A percentile compares a stretch with the other conserved stretches of the same genome.
Evolutionary conservation across 2,888 invertebrate genomes (phyloP).

Genomic region (Nowickia ferox): DNA sequence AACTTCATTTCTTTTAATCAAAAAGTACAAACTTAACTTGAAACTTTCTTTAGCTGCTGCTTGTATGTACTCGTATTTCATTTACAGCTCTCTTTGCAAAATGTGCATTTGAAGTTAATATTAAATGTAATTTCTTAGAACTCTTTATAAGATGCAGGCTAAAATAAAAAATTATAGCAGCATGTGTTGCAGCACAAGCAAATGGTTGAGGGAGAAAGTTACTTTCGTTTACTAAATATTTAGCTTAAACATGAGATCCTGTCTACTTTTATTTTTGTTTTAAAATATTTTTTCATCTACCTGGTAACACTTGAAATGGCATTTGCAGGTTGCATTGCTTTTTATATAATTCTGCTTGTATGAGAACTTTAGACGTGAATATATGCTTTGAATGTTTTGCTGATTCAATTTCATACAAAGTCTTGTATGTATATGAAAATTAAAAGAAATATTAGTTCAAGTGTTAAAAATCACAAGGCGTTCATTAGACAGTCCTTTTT

Average conservation of each 20-base stretch:
- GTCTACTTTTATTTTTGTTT: no score
- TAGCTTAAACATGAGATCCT: no score
- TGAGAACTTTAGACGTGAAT: conserved; percentile 35
- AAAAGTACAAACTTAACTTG: conserved; percentile 24
- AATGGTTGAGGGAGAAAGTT: conserved; percentile 3
- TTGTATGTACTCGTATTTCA: neutral
- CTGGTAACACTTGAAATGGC: neutral
- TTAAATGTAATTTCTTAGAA: conserved; percentile 37
- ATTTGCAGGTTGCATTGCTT: neutral
- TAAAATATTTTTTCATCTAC: neutral
- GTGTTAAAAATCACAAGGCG: no score
- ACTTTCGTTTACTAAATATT: neutral
- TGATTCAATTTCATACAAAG: conserved; percentile 45
- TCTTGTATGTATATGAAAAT: neutral
- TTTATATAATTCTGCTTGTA: neutral
- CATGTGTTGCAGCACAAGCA: neutral
- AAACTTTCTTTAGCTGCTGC: neutral
- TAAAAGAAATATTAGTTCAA: no score
- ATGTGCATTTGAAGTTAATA: conserved; percentile 48
- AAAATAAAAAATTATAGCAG: neutral
- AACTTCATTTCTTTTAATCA: neutral
- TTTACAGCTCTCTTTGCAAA: conserved; percentile 6
- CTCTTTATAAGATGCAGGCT: neutral
- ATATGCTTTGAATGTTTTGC: conserved; percentile 52
- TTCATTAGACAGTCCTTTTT: no score